phyloP scores from a whole-genome alignment of 2,113 vertebrate genomes.

The Megaceryle torquata region DNA sequence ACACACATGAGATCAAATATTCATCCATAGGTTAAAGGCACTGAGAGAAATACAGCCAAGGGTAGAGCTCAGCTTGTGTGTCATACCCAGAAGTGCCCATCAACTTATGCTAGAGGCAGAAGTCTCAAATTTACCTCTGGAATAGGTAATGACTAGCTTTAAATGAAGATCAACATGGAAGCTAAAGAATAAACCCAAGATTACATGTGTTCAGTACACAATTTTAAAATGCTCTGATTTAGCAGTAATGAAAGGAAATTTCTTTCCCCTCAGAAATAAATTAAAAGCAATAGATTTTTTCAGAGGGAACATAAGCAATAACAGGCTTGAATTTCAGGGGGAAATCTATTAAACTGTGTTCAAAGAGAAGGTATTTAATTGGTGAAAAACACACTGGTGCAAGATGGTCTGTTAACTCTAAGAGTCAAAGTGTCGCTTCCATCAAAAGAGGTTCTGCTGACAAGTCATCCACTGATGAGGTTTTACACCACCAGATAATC shows the following conservation, averaged over 20 bases:
- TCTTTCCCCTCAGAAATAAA: conserved; percentile 42
- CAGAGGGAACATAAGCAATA: background rate
- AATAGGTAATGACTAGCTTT: background rate
- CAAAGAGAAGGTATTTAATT: conserved; percentile 61
- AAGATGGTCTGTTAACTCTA: conserved; percentile 28
- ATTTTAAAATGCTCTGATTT: conserved; percentile 42
- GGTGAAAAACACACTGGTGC: background rate
- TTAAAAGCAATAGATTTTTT: conserved; percentile 35
- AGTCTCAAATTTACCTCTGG: background rate
- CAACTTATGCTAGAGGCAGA: background rate
- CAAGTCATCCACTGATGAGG: background rate
- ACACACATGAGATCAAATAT: background rate
- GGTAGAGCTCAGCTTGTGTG: background rate
- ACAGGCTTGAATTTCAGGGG: conserved; percentile 43
- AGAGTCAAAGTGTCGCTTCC: background rate
- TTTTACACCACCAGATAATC: background rate
- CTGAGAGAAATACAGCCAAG: background rate
- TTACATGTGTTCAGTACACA: background rate
- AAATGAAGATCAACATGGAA: background rate
- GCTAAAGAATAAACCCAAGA: background rate
- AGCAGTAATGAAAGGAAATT: conserved; percentile 21
- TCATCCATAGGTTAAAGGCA: background rate
- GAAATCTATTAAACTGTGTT: conserved; percentile 54
- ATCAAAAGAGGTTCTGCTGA: background rate
- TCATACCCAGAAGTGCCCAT: background rate